Percentiles rank a stretch among this genome's conserved stretches.
These are phyloP conservation scores for Porites cylindrica DNA, from an alignment of 92 coral and sea anemone genomes.

Conservation along the genomic window DNA sequence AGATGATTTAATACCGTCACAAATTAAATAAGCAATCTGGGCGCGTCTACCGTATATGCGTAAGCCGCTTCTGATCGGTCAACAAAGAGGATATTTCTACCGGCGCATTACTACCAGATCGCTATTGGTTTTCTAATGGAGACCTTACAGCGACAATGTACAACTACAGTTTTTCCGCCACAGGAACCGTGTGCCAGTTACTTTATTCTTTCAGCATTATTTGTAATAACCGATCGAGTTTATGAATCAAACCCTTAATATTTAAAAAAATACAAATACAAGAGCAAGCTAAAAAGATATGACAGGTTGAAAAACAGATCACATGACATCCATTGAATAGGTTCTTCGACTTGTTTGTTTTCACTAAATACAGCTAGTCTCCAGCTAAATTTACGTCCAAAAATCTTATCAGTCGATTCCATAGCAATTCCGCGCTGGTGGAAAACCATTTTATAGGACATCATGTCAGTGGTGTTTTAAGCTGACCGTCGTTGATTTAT, in stretches of 20 bases:
- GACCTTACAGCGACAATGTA: not conserved
- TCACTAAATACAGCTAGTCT: not conserved
- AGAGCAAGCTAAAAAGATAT: not conserved
- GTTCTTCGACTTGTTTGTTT: not conserved
- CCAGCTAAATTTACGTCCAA: not conserved
- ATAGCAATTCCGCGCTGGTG: not conserved
- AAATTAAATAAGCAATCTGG: not conserved
- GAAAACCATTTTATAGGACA: not conserved
- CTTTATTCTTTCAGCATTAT: no score
- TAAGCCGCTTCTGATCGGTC: not conserved
- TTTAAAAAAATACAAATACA: not conserved
- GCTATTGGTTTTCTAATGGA: not conserved
- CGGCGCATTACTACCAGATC: not conserved
- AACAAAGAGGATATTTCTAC: not conserved
- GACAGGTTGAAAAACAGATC: not conserved
- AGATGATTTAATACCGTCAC: no score
- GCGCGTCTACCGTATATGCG: not conserved
- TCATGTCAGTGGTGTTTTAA: not conserved
- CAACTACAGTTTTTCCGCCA: not conserved
- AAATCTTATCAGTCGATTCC: not conserved
- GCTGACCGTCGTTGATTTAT: not conserved
- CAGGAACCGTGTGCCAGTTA: no score
- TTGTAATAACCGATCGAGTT: not conserved
- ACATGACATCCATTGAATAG: not conserved
- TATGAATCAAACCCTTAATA: not conserved